These are phyloP conservation scores for Macrobrachium nipponense DNA, from an alignment of 1,140 invertebrate species.

Conservation along the genomic window DNA sequence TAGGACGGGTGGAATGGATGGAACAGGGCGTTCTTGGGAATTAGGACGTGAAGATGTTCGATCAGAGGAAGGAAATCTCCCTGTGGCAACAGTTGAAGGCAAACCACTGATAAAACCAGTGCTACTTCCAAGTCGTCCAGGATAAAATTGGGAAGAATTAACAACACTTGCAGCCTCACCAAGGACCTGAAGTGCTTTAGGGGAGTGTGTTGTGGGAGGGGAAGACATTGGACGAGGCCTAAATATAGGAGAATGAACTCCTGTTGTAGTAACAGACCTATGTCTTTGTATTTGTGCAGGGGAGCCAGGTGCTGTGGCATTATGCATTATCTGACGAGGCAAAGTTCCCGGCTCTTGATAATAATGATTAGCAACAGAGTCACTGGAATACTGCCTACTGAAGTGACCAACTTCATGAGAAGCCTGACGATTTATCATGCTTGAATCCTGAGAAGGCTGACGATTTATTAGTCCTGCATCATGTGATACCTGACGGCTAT, in stretches of 20 bases:
- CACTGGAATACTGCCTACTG: too few relatives aligned
- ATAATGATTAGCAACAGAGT: too few relatives aligned
- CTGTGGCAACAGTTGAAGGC: conserved; percentile 43
- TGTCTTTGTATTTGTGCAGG: conserved; percentile 55
- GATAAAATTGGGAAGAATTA: conserved; percentile 64
- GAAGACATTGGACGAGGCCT: conserved; percentile 52
- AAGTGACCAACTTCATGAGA: too few relatives aligned
- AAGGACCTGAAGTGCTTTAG: conserved; percentile 59
- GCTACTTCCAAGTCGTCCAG: conserved; percentile 46
- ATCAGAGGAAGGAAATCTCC: conserved; percentile 54
- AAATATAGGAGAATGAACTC: conserved; percentile 56
- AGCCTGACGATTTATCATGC: too few relatives aligned
- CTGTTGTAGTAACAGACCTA: conserved; percentile 48
- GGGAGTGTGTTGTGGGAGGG: conserved; percentile 42
- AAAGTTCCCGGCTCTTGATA: conserved; percentile 5
- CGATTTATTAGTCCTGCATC: conserved; percentile 2
- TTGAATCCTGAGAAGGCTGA: not conserved
- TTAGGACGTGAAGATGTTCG: conserved; percentile 51
- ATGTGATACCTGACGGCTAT: conserved; percentile 33
- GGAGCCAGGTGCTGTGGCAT: conserved; percentile 27
- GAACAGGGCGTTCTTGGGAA: conserved; percentile 59
- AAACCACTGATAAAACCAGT: conserved; percentile 42
- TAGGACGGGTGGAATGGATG: conserved; percentile 55
- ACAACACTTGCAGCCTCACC: conserved; percentile 60
- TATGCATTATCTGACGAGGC: conserved; percentile 16